Evolutionary conservation across 2,113 vertebrate genomes (phyloP).

Genomic region (Pardalotus punctatus): DNA sequence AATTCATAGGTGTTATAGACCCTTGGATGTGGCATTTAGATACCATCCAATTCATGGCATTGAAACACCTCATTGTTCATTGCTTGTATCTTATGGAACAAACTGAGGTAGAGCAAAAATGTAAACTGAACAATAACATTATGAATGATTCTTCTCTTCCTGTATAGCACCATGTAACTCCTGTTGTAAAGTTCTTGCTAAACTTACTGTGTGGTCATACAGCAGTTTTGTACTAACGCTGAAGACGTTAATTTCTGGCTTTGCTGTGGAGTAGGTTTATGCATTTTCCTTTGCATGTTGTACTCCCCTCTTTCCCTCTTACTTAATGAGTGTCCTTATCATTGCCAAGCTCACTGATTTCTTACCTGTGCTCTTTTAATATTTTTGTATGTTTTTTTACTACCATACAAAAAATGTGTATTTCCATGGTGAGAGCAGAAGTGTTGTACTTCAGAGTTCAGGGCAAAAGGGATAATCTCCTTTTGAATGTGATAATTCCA

Average conservation of each 20-base stretch:
- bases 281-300: rapidly evolving
- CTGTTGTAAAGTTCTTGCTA: background rate
- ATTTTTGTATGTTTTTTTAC: background rate
- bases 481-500: background rate
- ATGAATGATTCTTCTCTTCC: background rate
- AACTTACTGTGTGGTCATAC: background rate
- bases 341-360: background rate
- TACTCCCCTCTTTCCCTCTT: background rate
- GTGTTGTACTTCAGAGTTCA: background rate
- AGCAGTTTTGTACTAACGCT: background rate
- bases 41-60: background rate
- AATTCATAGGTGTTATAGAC: background rate
- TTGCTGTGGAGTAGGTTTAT: background rate
- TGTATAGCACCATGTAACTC: background rate
- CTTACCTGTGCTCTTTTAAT: background rate
- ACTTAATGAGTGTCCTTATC: background rate
- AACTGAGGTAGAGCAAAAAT: background rate
- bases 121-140: background rate
- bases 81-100: background rate
- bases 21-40: background rate
- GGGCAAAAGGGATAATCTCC: background rate
- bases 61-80: background rate
- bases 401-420: background rate
- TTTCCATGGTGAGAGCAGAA: background rate
- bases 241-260: background rate